Percentiles rank a stretch among this genome's conserved stretches.
Evolutionary conservation across 2,888 invertebrate genomes (phyloP).

Genomic region (Polymixis lichenea): DNA sequence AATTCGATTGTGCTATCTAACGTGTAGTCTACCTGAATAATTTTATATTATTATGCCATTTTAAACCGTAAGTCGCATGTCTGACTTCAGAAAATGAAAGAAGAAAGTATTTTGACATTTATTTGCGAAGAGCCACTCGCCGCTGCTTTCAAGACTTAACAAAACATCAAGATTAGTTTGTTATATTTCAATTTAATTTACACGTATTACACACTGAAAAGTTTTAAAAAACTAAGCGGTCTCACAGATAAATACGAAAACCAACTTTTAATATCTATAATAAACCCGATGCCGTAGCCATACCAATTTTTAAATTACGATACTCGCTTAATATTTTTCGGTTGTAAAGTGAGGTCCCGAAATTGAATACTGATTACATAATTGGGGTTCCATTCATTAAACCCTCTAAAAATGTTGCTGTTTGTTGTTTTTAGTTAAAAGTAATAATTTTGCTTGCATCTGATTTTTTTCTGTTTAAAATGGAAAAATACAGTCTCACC

Average conservation of each 20-base stretch:
- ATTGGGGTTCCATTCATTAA: background rate
- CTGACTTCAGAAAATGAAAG: background rate
- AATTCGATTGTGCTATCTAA: background rate
- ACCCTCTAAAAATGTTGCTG: background rate
- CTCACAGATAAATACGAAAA: background rate
- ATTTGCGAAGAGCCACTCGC: background rate
- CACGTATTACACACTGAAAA: background rate
- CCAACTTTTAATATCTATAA: background rate
- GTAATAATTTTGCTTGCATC: background rate
- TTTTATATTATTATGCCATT: background rate
- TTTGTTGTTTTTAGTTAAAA: background rate
- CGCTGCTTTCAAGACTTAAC: background rate
- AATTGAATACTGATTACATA: background rate
- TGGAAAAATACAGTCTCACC: background rate
- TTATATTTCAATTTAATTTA: background rate
- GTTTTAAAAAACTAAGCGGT: background rate
- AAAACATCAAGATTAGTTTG: background rate
- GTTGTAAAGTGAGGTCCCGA: background rate
- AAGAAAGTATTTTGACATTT: background rate
- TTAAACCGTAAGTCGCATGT: background rate
- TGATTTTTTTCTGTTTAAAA: too few relatives aligned
- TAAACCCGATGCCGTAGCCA: too few relatives aligned
- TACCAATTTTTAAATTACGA: background rate
- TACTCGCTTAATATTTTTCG: too few relatives aligned
- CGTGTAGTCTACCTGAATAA: background rate